Evolutionary conservation across 2,888 invertebrate species (phyloP).

Genomic region (Siphonodentalium dalli): DNA sequence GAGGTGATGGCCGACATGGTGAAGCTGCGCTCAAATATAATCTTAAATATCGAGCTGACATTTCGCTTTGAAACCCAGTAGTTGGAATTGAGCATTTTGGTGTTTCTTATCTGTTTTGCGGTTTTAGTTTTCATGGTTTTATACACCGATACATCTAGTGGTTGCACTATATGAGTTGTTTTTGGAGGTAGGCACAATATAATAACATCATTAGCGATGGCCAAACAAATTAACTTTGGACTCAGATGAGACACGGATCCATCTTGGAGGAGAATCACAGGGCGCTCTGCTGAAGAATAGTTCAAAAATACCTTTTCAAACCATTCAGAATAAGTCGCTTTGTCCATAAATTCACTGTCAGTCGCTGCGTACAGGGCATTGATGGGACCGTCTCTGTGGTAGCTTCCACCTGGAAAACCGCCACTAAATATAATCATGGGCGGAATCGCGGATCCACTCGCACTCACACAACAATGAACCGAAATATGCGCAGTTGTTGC

Average conservation of each 20-base stretch:
- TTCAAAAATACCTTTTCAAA: slow-evolving; percentile 16
- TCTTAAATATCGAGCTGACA: too few species aligned
- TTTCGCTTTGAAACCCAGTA: too few species aligned
- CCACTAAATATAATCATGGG: slow-evolving; percentile 20
- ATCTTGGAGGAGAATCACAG: slow-evolving; percentile 15
- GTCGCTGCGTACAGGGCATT: slow-evolving; percentile 5
- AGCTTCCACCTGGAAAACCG: slow-evolving; percentile 8
- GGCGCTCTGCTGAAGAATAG: slow-evolving; percentile 4
- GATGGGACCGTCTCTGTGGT: slow-evolving; percentile 13
- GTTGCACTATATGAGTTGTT: too few species aligned
- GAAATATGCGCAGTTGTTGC: slow-evolving; percentile 23
- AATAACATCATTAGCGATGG: slow-evolving; percentile 22
- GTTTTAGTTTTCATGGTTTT: too few species aligned
- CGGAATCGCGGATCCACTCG: slow-evolving; percentile 9
- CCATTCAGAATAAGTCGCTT: slow-evolving; percentile 16
- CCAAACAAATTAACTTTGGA: slow-evolving; percentile 4
- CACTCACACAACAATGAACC: slow-evolving; percentile 21
- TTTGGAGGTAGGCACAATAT: slow-evolving; percentile 19
- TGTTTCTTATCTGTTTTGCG: too few species aligned
- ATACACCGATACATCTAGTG: too few species aligned
- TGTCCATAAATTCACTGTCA: slow-evolving; percentile 19
- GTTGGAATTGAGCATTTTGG: too few species aligned
- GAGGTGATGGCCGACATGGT: too few species aligned
- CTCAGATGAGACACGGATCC: slow-evolving; percentile 21
- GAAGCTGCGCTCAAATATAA: too few species aligned